Evolutionary conservation across 2,113 vertebrate genomes (phyloP), one percentile per base, ranked within the genome.

Genomic region (Cyprinodon tularosa): DNA sequence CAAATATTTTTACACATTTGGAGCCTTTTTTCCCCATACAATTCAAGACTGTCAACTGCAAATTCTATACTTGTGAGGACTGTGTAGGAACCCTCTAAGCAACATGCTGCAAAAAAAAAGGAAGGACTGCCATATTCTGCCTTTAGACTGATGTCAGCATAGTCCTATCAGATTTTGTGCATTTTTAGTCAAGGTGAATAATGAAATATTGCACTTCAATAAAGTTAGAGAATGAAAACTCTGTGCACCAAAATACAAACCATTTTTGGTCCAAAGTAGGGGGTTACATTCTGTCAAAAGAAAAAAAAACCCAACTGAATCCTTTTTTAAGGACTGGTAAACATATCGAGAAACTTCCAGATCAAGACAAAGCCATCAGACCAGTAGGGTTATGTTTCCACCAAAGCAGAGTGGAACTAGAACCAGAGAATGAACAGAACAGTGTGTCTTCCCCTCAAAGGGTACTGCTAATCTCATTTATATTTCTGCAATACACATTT

Each of bases 401-500:
- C 78, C 37, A n/a, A 47, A 13, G 45, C 15, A 53, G 70, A 48
- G 22, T 71, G 72, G 64, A 22, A 60, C 17, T 40, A 50, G 65
- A 81, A 59, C 37, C 12, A 11, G 42, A 36, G 17, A 53, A 66
- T 39, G 63, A 42, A n/a, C 60, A 47, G 40, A 65, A 20, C 40
- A 3, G 42, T 62, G 12, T 53, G 17, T 38, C 14, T 38, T 47
- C 62, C 62, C 61, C 45, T 11, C 71, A 67, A 44, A 53, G 53
- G 44, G 63, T 90, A 89, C 88, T 89, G 89, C 89, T 86, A 78
- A 74, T 72, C 42, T 75, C 76, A 81, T 71, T 48, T 78, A 17
- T 45, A 29, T 78, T 40, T 67, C 37, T 65, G 65, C 65, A 48
- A 37, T 0, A 12, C 38, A 20, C 22, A 12, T 70, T 7, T 59